Evolutionary conservation across 30 jellyfish, hydroid and myxozoan species (phyloP).

Genomic region (Hydra vulgaris): DNA sequence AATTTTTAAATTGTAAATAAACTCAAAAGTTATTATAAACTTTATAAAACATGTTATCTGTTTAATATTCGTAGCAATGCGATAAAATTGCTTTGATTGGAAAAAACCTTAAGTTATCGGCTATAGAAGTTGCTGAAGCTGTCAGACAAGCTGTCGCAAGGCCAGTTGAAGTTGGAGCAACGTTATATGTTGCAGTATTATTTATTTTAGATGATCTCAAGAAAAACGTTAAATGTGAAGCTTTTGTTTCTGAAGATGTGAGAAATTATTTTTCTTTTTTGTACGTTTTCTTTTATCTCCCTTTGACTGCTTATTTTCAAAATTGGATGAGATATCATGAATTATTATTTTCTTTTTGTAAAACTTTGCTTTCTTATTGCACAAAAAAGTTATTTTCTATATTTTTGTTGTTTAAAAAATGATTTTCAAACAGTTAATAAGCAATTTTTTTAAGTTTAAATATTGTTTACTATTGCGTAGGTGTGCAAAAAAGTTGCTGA

Average conservation of each 20-base stretch:
- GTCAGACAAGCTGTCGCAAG: slow-evolving; percentile 5
- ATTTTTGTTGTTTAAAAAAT: no score
- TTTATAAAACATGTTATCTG: neutral
- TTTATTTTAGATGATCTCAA: neutral
- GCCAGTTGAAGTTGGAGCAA: neutral
- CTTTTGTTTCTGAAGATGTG: neutral
- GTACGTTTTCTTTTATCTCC: no score
- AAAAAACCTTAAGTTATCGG: neutral
- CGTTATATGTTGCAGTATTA: slow-evolving; percentile 2
- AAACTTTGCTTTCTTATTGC: no score
- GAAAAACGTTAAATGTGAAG: slow-evolving; percentile 32
- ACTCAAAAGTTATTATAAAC: neutral
- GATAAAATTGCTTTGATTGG: neutral
- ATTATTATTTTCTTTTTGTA: no score
- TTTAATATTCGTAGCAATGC: slow-evolving; percentile 12
- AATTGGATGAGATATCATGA: no score
- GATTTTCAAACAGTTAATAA: no score
- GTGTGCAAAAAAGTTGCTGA: neutral
- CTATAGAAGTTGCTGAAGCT: slow-evolving; percentile 3
- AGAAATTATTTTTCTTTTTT: no score
- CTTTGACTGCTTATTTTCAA: no score
- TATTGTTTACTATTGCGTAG: no score
- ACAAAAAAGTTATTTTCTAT: no score
- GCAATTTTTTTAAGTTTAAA: no score
- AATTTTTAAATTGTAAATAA: no score